Conservation (phyloP, 1,140 invertebrate species). For the Spodoptera frugiperda region DNA sequence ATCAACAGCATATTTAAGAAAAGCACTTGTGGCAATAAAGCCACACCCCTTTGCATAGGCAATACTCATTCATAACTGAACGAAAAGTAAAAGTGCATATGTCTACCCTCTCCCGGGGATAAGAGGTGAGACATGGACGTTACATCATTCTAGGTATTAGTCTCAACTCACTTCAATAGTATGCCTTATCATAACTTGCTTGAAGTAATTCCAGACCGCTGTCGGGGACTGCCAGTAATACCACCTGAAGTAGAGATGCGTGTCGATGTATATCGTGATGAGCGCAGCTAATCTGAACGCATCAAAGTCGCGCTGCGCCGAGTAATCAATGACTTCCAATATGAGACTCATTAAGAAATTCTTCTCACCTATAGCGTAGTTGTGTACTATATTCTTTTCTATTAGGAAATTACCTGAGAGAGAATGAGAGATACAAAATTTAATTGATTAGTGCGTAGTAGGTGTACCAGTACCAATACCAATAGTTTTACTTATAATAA, state of each 20-base stretch:
- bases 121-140: no score
- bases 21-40: no score
- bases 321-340: constrained; percentile 69
- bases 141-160: no score
- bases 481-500: no score
- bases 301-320: constrained; percentile 68
- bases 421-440: background rate
- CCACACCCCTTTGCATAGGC: no score
- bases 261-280: constrained; percentile 67
- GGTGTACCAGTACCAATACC: no score
- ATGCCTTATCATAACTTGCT: constrained; percentile 76
- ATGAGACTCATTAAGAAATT: constrained; percentile 67
- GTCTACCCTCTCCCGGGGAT: no score
- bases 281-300: constrained; percentile 68
- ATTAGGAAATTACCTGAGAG: constrained; percentile 65
- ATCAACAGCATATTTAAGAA: no score
- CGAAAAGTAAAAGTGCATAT: no score
- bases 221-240: constrained; percentile 72
- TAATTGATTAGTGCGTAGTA: no score
- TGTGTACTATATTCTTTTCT: constrained; percentile 65
- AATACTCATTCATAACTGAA: no score
- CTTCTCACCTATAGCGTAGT: constrained; percentile 70
- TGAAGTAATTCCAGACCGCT: constrained; percentile 73
- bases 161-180: constrained; percentile 70
- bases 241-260: constrained; percentile 76